Percentiles rank a stretch among this genome's conserved stretches.
Conservation (phyloP, 2,888 invertebrate genomes). For the Agriopis aurantiaria region DNA sequence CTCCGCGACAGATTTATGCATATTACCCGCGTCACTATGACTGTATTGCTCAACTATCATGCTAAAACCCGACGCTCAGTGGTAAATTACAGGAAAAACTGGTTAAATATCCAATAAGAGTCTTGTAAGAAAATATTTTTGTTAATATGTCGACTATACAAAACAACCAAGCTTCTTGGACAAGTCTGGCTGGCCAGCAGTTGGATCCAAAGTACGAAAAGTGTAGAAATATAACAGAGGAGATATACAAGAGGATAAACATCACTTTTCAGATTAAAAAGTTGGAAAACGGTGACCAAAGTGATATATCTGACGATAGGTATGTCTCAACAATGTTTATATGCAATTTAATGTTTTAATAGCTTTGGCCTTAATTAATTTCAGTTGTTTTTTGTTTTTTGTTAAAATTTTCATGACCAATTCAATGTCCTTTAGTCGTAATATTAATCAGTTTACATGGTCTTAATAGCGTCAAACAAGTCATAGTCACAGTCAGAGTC, state of each 20-base stretch:
- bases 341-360: background rate
- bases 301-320: conserved; percentile 76
- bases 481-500: too few species aligned
- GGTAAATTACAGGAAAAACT: conserved; percentile 52
- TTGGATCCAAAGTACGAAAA: conserved; percentile 77
- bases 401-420: too few species aligned
- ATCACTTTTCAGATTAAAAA: conserved; percentile 82
- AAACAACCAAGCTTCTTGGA: conserved; percentile 66
- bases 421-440: too few species aligned
- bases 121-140: conserved; percentile 51
- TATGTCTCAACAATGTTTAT: conserved; percentile 45
- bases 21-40: conserved; percentile 57
- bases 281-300: conserved; percentile 65
- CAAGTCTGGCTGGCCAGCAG: conserved; percentile 56
- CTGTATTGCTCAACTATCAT: conserved; percentile 58
- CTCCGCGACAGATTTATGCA: conserved; percentile 55
- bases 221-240: conserved; percentile 80
- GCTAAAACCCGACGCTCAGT: conserved; percentile 52
- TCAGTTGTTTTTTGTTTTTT: too few species aligned
- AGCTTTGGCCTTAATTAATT: background rate
- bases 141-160: conserved; percentile 74
- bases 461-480: too few species aligned
- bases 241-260: conserved; percentile 82
- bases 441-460: too few species aligned
- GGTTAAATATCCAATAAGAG: conserved; percentile 62